Percentiles rank a stretch among this genome's conserved stretches.
Conservation (phyloP, 2,797 vertebrate species). For the Rachycentron canadum region DNA sequence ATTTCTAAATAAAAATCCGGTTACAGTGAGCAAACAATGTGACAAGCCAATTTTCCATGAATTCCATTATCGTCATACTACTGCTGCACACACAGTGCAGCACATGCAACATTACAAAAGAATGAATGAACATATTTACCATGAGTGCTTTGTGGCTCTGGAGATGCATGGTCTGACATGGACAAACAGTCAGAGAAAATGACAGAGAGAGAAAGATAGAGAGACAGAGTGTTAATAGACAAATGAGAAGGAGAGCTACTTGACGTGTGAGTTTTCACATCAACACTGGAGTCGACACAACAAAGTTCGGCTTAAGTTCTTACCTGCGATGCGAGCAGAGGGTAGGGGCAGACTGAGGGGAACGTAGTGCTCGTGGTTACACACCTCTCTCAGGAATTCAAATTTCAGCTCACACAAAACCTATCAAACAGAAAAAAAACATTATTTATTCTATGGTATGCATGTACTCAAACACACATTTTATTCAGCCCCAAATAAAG, state of each 20-base stretch:
- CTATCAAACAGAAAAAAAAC: constrained; percentile 72
- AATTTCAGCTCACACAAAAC: constrained; percentile 94
- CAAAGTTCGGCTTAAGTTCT: constrained; percentile 26
- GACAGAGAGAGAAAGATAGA: constrained; percentile 46
- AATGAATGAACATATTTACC: constrained; percentile 83
- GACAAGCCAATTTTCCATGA: constrained; percentile 23
- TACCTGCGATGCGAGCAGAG: constrained; percentile 94
- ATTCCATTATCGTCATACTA: constrained; percentile 14
- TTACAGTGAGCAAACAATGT: constrained; percentile 44
- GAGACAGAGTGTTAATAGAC: constrained; percentile 68
- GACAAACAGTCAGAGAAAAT: constrained; percentile 64
- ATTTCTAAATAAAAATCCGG: constrained; percentile 29
- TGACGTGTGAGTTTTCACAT: constrained; percentile 52
- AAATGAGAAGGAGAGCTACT: constrained; percentile 62
- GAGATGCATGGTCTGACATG: constrained; percentile 83
- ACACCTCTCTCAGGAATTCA: constrained; percentile 97
- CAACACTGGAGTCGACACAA: not conserved
- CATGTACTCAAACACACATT: not conserved
- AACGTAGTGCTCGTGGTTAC: constrained; percentile 97
- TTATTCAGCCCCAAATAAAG: not conserved
- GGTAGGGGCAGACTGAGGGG: constrained; percentile 94
- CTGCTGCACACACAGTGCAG: constrained; percentile 20
- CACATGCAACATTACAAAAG: constrained; percentile 41
- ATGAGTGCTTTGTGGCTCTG: constrained; percentile 82
- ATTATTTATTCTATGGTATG: not conserved